Percentiles rank a stretch among this genome's conserved stretches.
Conservation (phyloP, 2,113 vertebrate genomes). For the Bagarius yarrelli region DNA sequence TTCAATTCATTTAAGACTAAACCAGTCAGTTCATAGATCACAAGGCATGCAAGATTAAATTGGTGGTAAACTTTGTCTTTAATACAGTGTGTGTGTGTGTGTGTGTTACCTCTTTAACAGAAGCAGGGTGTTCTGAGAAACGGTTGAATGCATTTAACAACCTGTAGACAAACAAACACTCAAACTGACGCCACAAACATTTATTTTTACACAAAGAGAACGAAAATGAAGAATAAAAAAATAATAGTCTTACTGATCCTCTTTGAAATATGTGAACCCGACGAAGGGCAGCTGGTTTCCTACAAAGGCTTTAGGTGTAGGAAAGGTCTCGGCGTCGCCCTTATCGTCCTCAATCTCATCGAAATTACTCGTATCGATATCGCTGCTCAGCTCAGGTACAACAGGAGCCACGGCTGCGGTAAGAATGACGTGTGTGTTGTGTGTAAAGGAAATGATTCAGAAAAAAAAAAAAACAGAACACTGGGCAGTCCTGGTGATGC, state of each 20-base stretch:
- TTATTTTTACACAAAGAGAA: background rate
- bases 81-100: too few relatives aligned
- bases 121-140: conserved; percentile 75
- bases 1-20: background rate
- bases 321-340: conserved; percentile 95
- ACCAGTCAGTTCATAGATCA: background rate
- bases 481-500: too few relatives aligned
- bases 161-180: conserved; percentile 64
- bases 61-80: background rate
- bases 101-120: conserved; percentile 81
- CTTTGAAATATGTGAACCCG: conserved; percentile 97
- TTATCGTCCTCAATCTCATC: conserved; percentile 98
- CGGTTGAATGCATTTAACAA: conserved; percentile 84
- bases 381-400: conserved; percentile 95
- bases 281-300: conserved; percentile 98
- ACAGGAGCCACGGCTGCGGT: conserved; percentile 88
- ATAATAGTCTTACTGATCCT: conserved; percentile 86
- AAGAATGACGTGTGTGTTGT: background rate
- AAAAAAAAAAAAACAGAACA: too few relatives aligned
- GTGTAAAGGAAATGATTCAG: too few relatives aligned
- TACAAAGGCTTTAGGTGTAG: conserved; percentile 93
- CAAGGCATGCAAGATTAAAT: background rate
- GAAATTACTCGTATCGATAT: conserved; percentile 98
- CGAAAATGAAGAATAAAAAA: too few relatives aligned
- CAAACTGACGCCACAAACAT: conserved; percentile 12